A percentile compares a stretch with the other conserved stretches of the same genome.
Evolutionary conservation across 2,888 invertebrate genomes (phyloP).

Genomic region (Thymelicus sylvestris): DNA sequence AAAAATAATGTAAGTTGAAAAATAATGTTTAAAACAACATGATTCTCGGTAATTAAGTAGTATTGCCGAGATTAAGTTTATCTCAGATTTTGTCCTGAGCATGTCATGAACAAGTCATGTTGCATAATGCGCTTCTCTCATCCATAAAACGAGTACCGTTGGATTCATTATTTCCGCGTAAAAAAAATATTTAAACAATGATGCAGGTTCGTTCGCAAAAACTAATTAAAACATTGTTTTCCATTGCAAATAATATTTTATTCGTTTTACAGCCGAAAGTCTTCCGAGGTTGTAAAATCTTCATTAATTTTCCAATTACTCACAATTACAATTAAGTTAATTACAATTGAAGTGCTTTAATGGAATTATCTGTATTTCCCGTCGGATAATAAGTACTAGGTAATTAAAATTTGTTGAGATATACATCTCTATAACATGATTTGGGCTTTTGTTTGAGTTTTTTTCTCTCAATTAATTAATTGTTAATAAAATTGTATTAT

Average conservation of each 20-base stretch:
- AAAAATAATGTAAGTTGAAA: too few species aligned
- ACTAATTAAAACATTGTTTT: conserved; percentile 12
- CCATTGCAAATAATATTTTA: conserved; percentile 16
- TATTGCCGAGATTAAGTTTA: too few species aligned
- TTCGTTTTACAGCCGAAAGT: conserved; percentile 2
- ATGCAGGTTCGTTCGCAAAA: conserved; percentile 8
- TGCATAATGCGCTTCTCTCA: conserved; percentile 4
- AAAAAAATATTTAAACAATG: conserved; percentile 6
- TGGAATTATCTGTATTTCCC: conserved; percentile 1
- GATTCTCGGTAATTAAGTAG: too few species aligned
- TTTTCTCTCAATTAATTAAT: not conserved
- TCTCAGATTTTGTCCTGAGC: too few species aligned
- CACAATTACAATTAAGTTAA: not conserved
- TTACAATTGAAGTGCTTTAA: not conserved
- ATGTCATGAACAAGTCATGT: not conserved
- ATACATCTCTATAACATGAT: conserved; percentile 6
- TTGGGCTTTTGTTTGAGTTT: not conserved
- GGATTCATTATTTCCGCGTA: conserved; percentile 9
- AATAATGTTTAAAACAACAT: too few species aligned
- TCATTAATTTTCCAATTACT: conserved; percentile 14
- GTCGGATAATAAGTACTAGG: not conserved
- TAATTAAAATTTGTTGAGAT: conserved; percentile 12
- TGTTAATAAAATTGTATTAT: too few species aligned
- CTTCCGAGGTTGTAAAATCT: not conserved
- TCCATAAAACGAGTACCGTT: conserved; percentile 12